These are phyloP conservation scores for Peromyscus californicus DNA, from an alignment of 2,113 vertebrate genomes.

Conservation along the genomic window DNA sequence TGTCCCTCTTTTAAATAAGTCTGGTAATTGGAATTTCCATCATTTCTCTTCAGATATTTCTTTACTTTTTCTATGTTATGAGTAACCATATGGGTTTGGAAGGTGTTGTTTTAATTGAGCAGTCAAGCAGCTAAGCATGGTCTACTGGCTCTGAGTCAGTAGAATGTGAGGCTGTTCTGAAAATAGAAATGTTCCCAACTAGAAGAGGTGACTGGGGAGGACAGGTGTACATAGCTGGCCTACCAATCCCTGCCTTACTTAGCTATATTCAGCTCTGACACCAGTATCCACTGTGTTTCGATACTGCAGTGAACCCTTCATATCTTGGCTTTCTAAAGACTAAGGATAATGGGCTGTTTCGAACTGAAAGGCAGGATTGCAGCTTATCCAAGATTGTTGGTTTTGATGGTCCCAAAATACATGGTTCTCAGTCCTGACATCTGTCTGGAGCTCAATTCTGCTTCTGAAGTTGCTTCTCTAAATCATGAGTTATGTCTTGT, in stretches of 20 bases:
- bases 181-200: slow-evolving; percentile 70
- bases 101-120: slow-evolving; percentile 84
- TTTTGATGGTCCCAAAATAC: slow-evolving; percentile 27
- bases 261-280: slow-evolving; percentile 69
- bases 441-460: background rate
- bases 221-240: background rate
- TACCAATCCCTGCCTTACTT: background rate
- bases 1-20: slow-evolving; percentile 73
- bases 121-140: slow-evolving; percentile 79
- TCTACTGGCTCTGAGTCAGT: slow-evolving; percentile 63
- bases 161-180: background rate
- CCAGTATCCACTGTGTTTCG: slow-evolving; percentile 71
- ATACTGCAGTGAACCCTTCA: slow-evolving; percentile 72
- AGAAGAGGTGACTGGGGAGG: background rate
- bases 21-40: slow-evolving; percentile 69
- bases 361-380: slow-evolving; percentile 68
- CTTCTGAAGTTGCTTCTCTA: background rate
- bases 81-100: slow-evolving; percentile 80
- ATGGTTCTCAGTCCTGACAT: background rate
- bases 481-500: background rate
- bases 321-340: slow-evolving; percentile 76
- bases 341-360: slow-evolving; percentile 73
- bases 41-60: slow-evolving; percentile 64
- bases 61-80: slow-evolving; percentile 81
- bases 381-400: slow-evolving; percentile 79